These are phyloP conservation scores for Ophion slaviceki DNA, from an alignment of 2,888 invertebrate genomes.

Conservation along the genomic window DNA sequence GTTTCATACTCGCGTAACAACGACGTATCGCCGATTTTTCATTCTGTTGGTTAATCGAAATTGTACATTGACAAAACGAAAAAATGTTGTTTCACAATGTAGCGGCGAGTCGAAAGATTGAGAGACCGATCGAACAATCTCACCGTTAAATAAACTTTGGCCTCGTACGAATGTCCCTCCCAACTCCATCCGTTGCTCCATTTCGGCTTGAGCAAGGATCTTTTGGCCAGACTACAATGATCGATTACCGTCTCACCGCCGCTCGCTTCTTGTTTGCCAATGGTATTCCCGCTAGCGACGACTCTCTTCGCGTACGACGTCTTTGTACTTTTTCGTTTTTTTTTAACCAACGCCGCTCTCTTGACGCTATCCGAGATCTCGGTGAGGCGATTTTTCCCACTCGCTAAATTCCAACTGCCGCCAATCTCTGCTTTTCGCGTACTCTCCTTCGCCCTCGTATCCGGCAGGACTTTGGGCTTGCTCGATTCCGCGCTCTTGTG, in stretches of 20 bases:
- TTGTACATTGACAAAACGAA: neutral
- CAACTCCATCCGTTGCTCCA: constrained; percentile 98
- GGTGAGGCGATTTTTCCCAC: constrained; percentile 54
- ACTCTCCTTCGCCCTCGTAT: constrained; percentile 53
- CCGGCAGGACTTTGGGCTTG: constrained; percentile 60
- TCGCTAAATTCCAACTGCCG: constrained; percentile 30
- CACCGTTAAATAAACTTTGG: constrained; percentile 95
- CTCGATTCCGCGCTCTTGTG: neutral
- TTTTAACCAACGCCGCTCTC: constrained; percentile 73
- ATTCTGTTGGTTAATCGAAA: constrained; percentile 84
- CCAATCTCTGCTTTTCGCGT: constrained; percentile 49
- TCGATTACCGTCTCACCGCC: constrained; percentile 79
- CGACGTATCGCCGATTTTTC: constrained; percentile 91
- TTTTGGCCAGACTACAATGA: constrained; percentile 80
- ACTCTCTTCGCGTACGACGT: constrained; percentile 73
- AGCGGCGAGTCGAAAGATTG: neutral
- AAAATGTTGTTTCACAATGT: neutral
- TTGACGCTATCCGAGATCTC: constrained; percentile 66
- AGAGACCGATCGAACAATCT: constrained; percentile 84
- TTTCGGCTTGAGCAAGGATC: constrained; percentile 85
- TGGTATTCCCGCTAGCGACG: constrained; percentile 26
- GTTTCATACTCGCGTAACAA: constrained; percentile 96
- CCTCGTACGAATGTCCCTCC: constrained; percentile 93
- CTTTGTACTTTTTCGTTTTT: constrained; percentile 83
- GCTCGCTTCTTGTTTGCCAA: constrained; percentile 78